Base-by-base conservation (phyloP, 2,888 invertebrate species). In the Cryptocheilus praepositus region DNA sequence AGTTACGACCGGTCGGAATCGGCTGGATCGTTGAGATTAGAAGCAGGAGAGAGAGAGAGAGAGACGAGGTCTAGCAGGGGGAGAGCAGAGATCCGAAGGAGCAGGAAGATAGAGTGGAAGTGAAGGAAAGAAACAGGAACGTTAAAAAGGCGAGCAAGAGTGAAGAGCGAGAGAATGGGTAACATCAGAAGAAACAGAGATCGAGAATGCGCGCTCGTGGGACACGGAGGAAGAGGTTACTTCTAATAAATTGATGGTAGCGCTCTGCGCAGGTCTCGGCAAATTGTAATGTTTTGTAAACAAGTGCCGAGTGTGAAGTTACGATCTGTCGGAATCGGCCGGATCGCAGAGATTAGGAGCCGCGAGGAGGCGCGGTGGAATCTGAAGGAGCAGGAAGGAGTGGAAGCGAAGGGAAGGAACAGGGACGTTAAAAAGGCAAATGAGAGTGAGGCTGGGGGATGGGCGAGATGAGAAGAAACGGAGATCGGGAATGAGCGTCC, bases 271-370 rank as follows among this genome's bases (percentile, higher is more conserved):
- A 69, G 78, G 74, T 79, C 79, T 71, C 74, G 66, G 77, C 79
- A 78, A 80, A 81, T 82, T 80, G 81, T 82, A 82, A 82, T 81
- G 82, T 84, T 83, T 84, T 83, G 82, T 82, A 83, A 84, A 84
- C 83, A 84, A 79, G 81, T 78, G 71, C 65, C 36, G 36, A 36
- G 36, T 11, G 36, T 36, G 70, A 73, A 79, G 79, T 80, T 78
- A 79, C 79, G 77, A 80, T 61, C 71, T 64, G 63, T 67, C 43
- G 57, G 57, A 58, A 66, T 74, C 63, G 61, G 64, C 60, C 44
- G 53, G 68, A 70, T 70, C 58, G 60, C 56, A 25, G 52, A 61
- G 58, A 65, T 67, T 46, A 62, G 46, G 53, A 52, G 49, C n/a
- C n/a, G n/a, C n/a, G 49, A 49, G 22, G 49, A 3, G 54, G 18